Percentiles rank a stretch among this genome's conserved stretches.
These are phyloP conservation scores for Tetramorium bicarinatum DNA, from an alignment of 2,888 invertebrate genomes.

Conservation along the genomic window DNA sequence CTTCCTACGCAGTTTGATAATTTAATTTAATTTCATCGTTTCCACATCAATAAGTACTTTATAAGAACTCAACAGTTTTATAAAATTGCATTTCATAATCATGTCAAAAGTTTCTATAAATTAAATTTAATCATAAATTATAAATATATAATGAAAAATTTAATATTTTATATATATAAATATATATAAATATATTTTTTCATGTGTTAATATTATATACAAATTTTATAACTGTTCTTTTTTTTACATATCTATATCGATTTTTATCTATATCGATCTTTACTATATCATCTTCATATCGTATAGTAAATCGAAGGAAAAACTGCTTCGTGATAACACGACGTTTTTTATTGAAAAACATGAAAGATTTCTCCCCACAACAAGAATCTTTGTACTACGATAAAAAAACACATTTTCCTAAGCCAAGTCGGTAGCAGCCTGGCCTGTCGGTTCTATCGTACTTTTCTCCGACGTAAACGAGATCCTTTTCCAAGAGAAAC, in stretches of 20 bases:
- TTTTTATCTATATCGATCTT: too few relatives aligned
- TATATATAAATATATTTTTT: too few relatives aligned
- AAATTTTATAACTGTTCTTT: neutral
- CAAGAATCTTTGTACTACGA: constrained; percentile 18
- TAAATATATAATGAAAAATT: neutral
- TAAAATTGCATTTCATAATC: neutral
- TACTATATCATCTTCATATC: neutral
- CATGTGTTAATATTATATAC: too few relatives aligned
- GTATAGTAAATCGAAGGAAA: neutral
- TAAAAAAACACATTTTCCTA: constrained; percentile 60
- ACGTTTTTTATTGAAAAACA: constrained; percentile 1
- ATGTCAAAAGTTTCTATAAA: neutral
- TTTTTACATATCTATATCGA: neutral
- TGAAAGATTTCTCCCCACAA: neutral
- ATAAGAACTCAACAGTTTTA: neutral
- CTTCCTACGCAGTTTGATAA: neutral
- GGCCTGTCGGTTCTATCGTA: constrained; percentile 53
- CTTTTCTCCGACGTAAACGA: constrained; percentile 72
- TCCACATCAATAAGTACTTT: neutral
- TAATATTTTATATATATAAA: neutral
- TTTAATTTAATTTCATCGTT: neutral
- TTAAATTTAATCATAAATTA: neutral
- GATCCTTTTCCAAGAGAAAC: constrained; percentile 74
- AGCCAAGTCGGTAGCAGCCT: constrained; percentile 63
- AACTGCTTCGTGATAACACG: neutral